Conservation (phyloP, 2,113 vertebrate genomes). For the Syngnathus scovelli region DNA sequence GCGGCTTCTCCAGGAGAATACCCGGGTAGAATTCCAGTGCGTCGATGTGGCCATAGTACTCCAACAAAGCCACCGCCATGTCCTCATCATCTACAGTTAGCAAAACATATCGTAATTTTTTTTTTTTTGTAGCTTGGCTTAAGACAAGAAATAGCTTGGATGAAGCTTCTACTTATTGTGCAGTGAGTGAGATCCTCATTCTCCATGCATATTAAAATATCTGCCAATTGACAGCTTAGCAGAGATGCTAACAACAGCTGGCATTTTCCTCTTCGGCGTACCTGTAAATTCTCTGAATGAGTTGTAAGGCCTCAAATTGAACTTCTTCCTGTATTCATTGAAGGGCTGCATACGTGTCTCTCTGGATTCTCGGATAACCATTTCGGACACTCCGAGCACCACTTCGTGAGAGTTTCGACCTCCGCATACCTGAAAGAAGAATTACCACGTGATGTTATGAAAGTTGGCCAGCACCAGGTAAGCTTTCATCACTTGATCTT, state of each 20-base stretch:
- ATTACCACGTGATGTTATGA: background rate
- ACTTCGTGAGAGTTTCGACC: conserved; percentile 46
- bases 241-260: background rate
- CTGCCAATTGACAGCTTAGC: background rate
- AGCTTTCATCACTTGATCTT: conserved; percentile 6
- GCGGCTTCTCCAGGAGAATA: conserved; percentile 82
- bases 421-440: conserved; percentile 48
- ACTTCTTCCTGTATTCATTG: conserved; percentile 63
- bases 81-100: conserved; percentile 75
- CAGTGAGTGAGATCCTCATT: background rate
- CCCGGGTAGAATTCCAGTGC: conserved; percentile 87
- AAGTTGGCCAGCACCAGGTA: background rate
- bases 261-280: conserved; percentile 18
- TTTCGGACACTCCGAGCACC: conserved; percentile 40
- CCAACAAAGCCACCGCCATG: conserved; percentile 75
- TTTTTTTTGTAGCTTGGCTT: background rate
- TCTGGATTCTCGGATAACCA: conserved; percentile 50
- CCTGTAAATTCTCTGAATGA: conserved; percentile 55
- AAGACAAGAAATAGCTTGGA: background rate
- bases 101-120: background rate
- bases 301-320: conserved; percentile 52
- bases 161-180: background rate
- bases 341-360: conserved; percentile 57
- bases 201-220: background rate
- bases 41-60: conserved; percentile 87